phyloP scores from a whole-genome alignment of 2,113 vertebrate species.

The Phylloscopus trochilus region DNA sequence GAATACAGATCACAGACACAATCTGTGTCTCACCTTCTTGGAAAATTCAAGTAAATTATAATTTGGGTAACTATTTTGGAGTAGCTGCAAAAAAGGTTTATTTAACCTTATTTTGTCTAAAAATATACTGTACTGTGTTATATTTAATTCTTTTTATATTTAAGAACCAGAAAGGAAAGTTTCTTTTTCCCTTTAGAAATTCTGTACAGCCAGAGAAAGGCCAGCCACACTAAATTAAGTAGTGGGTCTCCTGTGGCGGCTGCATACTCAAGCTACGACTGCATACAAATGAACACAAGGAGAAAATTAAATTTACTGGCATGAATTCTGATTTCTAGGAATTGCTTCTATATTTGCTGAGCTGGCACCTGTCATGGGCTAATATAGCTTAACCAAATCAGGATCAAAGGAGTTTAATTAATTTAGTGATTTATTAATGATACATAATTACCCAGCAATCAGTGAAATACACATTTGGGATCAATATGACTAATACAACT shows the following conservation, averaged over 20 bases:
- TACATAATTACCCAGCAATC: conserved; percentile 3
- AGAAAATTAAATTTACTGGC: background rate
- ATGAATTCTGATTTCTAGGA: background rate
- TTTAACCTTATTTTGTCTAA: background rate
- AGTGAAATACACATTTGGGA: conserved; percentile 19
- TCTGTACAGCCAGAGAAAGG: background rate
- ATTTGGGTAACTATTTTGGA: background rate
- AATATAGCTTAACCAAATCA: background rate
- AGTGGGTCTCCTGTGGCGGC: background rate
- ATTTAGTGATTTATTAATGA: conserved; percentile 35
- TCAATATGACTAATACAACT: conserved; percentile 15
- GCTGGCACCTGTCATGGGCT: background rate
- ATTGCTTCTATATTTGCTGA: background rate
- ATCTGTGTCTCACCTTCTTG: background rate
- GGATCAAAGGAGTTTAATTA: conserved; percentile 4
- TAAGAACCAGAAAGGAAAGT: background rate
- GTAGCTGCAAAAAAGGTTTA: background rate
- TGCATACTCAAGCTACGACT: background rate
- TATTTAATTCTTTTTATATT: background rate
- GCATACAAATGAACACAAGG: background rate
- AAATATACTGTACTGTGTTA: background rate
- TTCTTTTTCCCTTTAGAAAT: background rate
- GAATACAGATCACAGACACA: background rate
- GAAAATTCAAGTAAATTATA: background rate
- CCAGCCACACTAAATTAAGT: background rate